These are phyloP conservation scores for Epinephelus lanceolatus DNA, from an alignment of 2,113 vertebrate genomes.

Conservation along the genomic window DNA sequence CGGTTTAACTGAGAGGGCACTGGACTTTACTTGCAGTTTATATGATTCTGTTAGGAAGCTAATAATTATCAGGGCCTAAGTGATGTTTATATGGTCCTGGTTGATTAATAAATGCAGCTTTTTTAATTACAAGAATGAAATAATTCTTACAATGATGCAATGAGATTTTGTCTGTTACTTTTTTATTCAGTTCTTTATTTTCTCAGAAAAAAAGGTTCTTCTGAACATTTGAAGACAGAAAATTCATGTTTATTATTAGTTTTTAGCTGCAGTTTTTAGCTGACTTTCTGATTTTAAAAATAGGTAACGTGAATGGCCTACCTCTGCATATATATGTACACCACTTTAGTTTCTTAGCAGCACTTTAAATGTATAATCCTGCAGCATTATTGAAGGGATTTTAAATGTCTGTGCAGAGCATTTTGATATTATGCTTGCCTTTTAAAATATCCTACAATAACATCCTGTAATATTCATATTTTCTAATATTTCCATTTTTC, in stretches of 20 bases:
- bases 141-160: background rate
- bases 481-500: too few relatives aligned
- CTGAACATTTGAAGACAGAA: background rate
- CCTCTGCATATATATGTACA: background rate
- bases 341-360: background rate
- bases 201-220: background rate
- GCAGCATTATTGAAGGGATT: background rate
- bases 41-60: background rate
- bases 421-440: background rate
- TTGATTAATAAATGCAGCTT: background rate
- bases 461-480: background rate
- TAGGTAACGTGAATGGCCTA: background rate
- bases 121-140: background rate
- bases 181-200: background rate
- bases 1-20: constrained; percentile 21
- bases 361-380: background rate
- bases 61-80: background rate
- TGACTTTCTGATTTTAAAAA: background rate
- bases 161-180: background rate
- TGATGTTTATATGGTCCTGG: background rate
- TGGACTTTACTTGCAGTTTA: constrained; percentile 19
- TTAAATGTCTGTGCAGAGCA: background rate
- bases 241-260: background rate
- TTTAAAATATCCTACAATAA: background rate
- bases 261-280: background rate